Evolutionary conservation across 2,797 vertebrate species (phyloP).

Genomic region (Salarias fasciatus): DNA sequence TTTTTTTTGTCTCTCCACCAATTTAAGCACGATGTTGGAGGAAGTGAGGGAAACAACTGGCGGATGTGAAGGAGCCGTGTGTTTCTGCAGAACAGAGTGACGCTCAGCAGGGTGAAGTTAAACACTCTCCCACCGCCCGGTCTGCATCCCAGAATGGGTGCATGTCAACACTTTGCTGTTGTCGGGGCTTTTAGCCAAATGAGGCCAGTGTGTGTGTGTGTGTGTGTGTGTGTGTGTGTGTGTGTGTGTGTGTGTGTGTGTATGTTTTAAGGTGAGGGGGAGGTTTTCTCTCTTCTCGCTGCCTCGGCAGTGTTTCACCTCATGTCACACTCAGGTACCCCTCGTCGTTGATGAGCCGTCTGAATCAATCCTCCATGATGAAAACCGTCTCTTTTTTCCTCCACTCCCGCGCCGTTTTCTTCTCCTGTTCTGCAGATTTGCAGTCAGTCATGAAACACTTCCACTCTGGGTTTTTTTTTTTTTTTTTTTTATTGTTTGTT

Average conservation of each 20-base stretch:
- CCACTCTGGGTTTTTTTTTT: slow-evolving; percentile 46
- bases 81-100: slow-evolving; percentile 25
- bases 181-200: slow-evolving; percentile 60
- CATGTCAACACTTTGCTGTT: slow-evolving; percentile 44
- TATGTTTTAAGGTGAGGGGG: too few relatives aligned
- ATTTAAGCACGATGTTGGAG: slow-evolving; percentile 62
- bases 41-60: slow-evolving; percentile 8
- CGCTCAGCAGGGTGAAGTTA: slow-evolving; percentile 51
- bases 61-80: slow-evolving; percentile 28
- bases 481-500: slow-evolving; percentile 27
- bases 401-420: slow-evolving; percentile 18
- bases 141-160: slow-evolving; percentile 57
- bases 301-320: slow-evolving; percentile 42
- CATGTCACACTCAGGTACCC: slow-evolving; percentile 67
- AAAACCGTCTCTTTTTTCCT: slow-evolving; percentile 54
- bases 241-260: too few relatives aligned
- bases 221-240: too few relatives aligned
- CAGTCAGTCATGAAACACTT: slow-evolving; percentile 55
- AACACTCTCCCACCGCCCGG: slow-evolving; percentile 37
- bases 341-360: slow-evolving; percentile 77
- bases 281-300: too few relatives aligned
- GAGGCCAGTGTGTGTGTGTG: slow-evolving; percentile 23
- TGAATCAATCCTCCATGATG: slow-evolving; percentile 66
- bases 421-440: slow-evolving; percentile 41
- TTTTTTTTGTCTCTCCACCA: slow-evolving; percentile 74